These are phyloP conservation scores for Micropoecilia bifurca DNA, from an alignment of 2,797 vertebrate species.

Conservation along the genomic window DNA sequence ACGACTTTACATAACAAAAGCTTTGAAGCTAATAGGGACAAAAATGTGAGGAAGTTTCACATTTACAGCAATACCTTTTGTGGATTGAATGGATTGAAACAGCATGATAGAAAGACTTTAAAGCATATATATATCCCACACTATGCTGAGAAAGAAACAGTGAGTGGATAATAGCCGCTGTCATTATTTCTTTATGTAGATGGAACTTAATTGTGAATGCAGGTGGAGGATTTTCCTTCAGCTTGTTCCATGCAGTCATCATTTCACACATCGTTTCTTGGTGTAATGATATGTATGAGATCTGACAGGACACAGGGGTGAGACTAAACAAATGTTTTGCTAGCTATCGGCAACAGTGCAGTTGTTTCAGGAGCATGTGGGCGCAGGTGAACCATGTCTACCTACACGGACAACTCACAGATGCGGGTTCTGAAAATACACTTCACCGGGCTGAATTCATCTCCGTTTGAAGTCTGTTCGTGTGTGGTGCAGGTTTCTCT, in stretches of 20 bases:
- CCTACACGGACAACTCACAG: slow-evolving; percentile 38
- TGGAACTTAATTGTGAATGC: slow-evolving; percentile 16
- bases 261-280: slow-evolving; percentile 53
- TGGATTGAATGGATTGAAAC: not conserved
- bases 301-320: slow-evolving; percentile 44
- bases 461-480: slow-evolving; percentile 55
- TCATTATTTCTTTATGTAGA: not conserved
- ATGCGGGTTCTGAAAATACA: slow-evolving; percentile 36
- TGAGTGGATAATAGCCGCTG: not conserved
- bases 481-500: slow-evolving; percentile 54
- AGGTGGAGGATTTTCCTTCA: slow-evolving; percentile 21
- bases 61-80: not conserved
- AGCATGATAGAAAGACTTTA: not conserved
- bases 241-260: slow-evolving; percentile 21
- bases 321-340: slow-evolving; percentile 45
- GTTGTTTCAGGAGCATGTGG: slow-evolving; percentile 44
- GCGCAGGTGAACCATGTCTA: slow-evolving; percentile 39
- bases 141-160: not conserved
- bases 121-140: not conserved
- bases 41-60: not conserved
- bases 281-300: slow-evolving; percentile 43
- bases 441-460: slow-evolving; percentile 42
- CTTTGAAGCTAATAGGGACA: not conserved
- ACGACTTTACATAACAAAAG: not conserved
- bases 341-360: slow-evolving; percentile 33